These are phyloP conservation scores for Engystomops pustulosus DNA, from an alignment of 2,113 vertebrate species.

Conservation along the genomic window DNA sequence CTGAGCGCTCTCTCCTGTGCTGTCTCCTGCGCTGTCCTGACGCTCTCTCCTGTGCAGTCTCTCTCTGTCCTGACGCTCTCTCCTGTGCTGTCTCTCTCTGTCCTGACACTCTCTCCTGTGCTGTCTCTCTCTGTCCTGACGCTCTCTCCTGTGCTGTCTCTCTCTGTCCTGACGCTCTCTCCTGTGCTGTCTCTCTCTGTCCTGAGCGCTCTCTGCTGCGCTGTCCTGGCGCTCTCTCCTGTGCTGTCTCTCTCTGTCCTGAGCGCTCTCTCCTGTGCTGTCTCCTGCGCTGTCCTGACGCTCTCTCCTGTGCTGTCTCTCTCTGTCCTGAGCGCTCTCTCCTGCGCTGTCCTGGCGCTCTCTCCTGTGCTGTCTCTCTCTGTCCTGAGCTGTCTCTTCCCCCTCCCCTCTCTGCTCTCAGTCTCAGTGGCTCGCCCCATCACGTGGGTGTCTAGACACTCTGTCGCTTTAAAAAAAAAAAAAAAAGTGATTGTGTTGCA, in stretches of 20 bases:
- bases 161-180: background rate
- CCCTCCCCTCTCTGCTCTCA: constrained; percentile 55
- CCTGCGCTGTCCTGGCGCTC: too few species aligned
- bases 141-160: background rate
- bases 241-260: constrained; percentile 1
- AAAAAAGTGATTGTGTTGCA: constrained; percentile 93
- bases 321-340: background rate
- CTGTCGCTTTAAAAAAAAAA: constrained; percentile 91
- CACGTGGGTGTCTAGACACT: constrained; percentile 97
- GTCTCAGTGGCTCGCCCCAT: constrained; percentile 86
- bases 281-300: too few species aligned
- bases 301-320: constrained; percentile 38
- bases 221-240: background rate
- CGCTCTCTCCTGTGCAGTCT: background rate
- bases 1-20: too few species aligned
- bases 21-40: background rate
- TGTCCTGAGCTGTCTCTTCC: constrained; percentile 23
- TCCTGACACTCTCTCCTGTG: background rate
- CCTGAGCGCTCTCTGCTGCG: too few species aligned
- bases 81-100: background rate
- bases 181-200: background rate
- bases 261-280: background rate
- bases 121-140: background rate
- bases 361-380: background rate
- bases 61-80: too few species aligned